Conservation (phyloP, 2,888 invertebrate species). For the Metalampra italica region DNA sequence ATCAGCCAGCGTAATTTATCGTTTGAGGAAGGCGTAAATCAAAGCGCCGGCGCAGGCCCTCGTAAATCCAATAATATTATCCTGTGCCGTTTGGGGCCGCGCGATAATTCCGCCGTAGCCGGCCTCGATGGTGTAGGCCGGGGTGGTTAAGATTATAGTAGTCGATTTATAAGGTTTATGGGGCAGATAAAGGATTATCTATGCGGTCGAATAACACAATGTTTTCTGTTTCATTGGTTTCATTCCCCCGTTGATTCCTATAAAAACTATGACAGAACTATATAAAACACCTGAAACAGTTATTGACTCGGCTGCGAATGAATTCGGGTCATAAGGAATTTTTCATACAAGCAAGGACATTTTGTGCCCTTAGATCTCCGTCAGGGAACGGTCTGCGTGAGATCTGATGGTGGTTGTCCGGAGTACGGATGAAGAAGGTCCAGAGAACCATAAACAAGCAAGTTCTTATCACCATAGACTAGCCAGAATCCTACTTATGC, state of each 20-base stretch:
- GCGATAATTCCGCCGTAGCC: constrained; percentile 45
- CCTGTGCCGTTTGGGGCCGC: constrained; percentile 42
- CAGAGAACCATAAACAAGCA: too few relatives aligned
- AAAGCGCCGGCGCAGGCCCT: constrained; percentile 60
- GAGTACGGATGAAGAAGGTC: too few relatives aligned
- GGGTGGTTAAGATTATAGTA: constrained; percentile 22
- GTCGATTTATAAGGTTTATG: constrained; percentile 14
- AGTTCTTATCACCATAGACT: too few relatives aligned
- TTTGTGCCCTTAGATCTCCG: too few relatives aligned
- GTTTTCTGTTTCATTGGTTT: not conserved
- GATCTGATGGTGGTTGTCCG: too few relatives aligned
- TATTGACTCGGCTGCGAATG: too few relatives aligned
- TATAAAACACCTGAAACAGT: too few relatives aligned
- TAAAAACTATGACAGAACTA: too few relatives aligned
- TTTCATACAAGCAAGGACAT: too few relatives aligned
- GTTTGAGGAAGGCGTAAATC: constrained; percentile 71
- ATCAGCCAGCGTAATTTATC: constrained; percentile 49
- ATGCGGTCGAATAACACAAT: constrained; percentile 1
- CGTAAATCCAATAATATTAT: constrained; percentile 74
- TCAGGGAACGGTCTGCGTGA: too few relatives aligned
- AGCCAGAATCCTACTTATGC: too few relatives aligned
- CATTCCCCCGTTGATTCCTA: not conserved
- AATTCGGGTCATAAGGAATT: too few relatives aligned
- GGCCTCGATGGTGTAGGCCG: constrained; percentile 17
- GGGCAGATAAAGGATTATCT: constrained; percentile 17